phyloP scores from a whole-genome alignment of 2,888 invertebrate species.

The Agriopis aurantiaria region DNA sequence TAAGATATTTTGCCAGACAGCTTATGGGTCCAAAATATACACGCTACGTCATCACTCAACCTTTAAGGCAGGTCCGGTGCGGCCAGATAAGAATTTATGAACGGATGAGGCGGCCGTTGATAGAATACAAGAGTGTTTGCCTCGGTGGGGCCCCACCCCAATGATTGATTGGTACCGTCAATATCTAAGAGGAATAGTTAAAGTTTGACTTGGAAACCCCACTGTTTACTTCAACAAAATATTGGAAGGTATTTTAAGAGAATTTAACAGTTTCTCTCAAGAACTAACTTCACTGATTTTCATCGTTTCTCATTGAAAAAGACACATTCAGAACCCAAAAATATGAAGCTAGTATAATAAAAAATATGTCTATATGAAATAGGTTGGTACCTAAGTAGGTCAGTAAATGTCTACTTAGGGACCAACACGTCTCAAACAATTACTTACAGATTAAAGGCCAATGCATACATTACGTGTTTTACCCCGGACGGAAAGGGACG shows the following conservation, averaged over 20 bases:
- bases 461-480: no score
- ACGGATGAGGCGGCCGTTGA: constrained; percentile 74
- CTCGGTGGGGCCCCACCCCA: constrained; percentile 60
- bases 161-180: constrained; percentile 76
- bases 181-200: constrained; percentile 63
- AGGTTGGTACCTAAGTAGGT: no score
- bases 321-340: neutral
- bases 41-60: constrained; percentile 78
- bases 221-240: constrained; percentile 6
- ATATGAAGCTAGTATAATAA: neutral
- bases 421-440: no score
- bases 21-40: constrained; percentile 62
- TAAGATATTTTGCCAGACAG: constrained; percentile 52
- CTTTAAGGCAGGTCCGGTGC: constrained; percentile 65
- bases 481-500: no score
- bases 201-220: constrained; percentile 38
- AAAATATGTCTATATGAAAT: neutral
- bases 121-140: constrained; percentile 76
- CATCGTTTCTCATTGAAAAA: neutral
- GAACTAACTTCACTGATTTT: neutral
- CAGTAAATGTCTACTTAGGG: no score
- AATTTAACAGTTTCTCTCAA: neutral
- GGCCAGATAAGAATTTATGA: constrained; percentile 80
- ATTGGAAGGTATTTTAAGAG: constrained; percentile 1
- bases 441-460: no score